Evolutionary conservation across 92 coral and sea anemone species (phyloP).

Genomic region (Pocillopora meandrina): DNA sequence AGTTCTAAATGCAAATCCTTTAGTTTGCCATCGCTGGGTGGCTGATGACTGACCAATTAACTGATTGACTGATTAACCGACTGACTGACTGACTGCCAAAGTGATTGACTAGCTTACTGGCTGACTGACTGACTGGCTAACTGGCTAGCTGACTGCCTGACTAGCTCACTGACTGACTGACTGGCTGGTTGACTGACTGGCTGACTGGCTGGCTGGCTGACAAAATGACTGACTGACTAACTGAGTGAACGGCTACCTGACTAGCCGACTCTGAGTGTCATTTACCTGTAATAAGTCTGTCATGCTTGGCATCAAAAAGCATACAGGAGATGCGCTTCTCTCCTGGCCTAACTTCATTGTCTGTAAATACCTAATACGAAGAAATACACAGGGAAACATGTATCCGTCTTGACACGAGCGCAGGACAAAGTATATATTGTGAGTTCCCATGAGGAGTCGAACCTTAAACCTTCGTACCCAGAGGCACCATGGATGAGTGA

Average conservation of each 20-base stretch:
- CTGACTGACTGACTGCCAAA: not conserved
- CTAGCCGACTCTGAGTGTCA: not conserved
- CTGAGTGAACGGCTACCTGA: too few species aligned
- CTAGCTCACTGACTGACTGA: not conserved
- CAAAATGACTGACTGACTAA: not conserved
- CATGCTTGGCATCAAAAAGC: constrained; percentile 95
- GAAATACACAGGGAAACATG: not conserved
- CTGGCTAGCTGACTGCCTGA: not conserved
- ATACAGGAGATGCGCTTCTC: constrained; percentile 94
- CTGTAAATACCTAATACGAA: constrained; percentile 80
- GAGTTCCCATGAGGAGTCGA: too few species aligned
- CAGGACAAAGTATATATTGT: too few species aligned
- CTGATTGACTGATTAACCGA: not conserved
- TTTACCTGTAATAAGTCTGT: constrained; percentile 91
- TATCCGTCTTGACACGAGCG: not conserved
- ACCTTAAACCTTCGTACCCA: too few species aligned
- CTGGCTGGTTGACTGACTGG: not conserved
- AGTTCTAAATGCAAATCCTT: too few species aligned
- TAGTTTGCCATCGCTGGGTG: too few species aligned
- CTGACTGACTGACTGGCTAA: not conserved
- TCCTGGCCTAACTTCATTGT: constrained; percentile 92
- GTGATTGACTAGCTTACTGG: not conserved
- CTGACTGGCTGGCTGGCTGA: not conserved
- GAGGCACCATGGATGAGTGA: too few species aligned
- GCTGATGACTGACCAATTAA: not conserved